A percentile compares a stretch with the other conserved stretches of the same genome.
phyloP scores from a whole-genome alignment of 2,113 vertebrate species.

The Drymodes brunneopygia region DNA sequence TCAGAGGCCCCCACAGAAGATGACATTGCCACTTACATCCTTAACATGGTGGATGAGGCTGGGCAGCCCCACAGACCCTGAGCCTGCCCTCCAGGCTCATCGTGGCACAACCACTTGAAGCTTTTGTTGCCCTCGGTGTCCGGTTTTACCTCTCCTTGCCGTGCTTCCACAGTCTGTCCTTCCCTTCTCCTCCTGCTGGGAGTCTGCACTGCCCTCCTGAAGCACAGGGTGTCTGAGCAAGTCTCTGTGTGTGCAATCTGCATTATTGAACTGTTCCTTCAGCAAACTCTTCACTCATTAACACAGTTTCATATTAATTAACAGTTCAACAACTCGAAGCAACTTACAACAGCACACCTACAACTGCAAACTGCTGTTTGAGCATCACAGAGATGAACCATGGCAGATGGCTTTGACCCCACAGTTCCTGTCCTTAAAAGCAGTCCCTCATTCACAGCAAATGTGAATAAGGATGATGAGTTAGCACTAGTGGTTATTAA shows the following conservation, averaged over 20 bases:
- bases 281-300: slow-evolving; percentile 31
- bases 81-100: slow-evolving; percentile 5
- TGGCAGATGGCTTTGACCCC: neutral
- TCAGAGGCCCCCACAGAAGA: slow-evolving; percentile 94
- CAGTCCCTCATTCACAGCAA: neutral
- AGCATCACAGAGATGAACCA: neutral
- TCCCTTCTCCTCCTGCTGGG: slow-evolving; percentile 25
- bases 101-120: neutral
- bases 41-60: slow-evolving; percentile 93
- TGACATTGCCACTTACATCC: slow-evolving; percentile 92
- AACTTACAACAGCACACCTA: neutral
- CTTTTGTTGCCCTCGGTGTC: neutral
- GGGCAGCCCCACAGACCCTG: slow-evolving; percentile 91
- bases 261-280: slow-evolving; percentile 12
- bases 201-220: slow-evolving; percentile 27
- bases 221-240: neutral
- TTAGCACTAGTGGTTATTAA: slow-evolving; percentile 9
- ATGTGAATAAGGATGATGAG: neutral
- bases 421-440: neutral
- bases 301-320: neutral
- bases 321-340: neutral
- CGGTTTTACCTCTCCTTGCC: neutral
- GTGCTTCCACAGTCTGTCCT: slow-evolving; percentile 24
- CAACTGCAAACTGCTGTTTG: neutral
- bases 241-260: neutral